Conservation (phyloP, 1,140 invertebrate species). For the Drosophila lini region DNA sequence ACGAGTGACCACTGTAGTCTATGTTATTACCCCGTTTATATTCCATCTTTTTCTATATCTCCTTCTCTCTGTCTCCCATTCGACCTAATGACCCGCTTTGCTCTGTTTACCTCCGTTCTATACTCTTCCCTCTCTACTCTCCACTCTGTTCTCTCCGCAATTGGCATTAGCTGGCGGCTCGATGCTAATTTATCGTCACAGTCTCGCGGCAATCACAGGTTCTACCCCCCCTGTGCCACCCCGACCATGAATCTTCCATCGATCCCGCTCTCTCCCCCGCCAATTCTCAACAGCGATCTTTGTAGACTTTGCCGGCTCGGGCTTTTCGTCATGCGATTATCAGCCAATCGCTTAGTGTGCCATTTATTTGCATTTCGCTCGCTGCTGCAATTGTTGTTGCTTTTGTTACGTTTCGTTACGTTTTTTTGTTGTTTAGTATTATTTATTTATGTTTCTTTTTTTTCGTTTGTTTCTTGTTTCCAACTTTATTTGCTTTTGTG, state of each 20-base stretch:
- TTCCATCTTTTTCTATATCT: constrained; percentile 8
- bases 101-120: constrained; percentile 40
- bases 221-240: not conserved
- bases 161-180: constrained; percentile 35
- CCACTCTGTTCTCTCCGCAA: not conserved
- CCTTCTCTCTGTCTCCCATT: constrained; percentile 4
- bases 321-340: constrained; percentile 78
- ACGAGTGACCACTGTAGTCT: not conserved
- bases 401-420: constrained; percentile 29
- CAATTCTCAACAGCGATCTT: constrained; percentile 24
- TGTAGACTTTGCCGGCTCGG: constrained; percentile 46
- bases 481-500: constrained; percentile 64
- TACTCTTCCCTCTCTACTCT: not conserved
- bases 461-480: constrained; percentile 44
- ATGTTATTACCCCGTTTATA: constrained; percentile 4
- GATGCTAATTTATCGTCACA: constrained; percentile 78
- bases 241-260: not conserved
- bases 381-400: constrained; percentile 33
- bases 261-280: not conserved
- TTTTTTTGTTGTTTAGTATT: constrained; percentile 22
- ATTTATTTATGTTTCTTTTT: constrained; percentile 14
- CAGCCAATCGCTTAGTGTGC: constrained; percentile 80
- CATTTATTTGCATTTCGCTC: constrained; percentile 77
- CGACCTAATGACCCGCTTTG: constrained; percentile 72
- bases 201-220: constrained; percentile 68